Base-by-base conservation (phyloP, 1,140 invertebrate genomes). In the Heliconius nattereri region DNA sequence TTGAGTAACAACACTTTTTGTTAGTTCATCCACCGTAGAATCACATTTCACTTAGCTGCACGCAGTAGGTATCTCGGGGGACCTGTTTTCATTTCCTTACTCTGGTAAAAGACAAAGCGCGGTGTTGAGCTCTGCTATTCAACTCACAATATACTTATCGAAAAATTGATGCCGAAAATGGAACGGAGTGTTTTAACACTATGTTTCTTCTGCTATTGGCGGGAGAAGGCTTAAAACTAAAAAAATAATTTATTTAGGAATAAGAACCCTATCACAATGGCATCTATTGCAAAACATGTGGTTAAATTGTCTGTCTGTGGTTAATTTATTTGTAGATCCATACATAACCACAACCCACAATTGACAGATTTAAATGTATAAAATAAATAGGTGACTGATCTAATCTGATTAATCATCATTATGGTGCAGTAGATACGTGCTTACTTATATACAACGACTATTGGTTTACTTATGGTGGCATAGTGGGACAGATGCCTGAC, bases 341-440 rank as follows among this genome's bases (percentile, higher is more conserved):
- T 52, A 20, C 70, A 66, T 23, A n/a, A 16, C n/a, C 45, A 57
- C 71, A 26, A n/a, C 19, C 26, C 26, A 20, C 11, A 76, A 57
- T 71, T 73, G 71, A 54, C 52, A 75, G 49, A 20, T 72, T 72
- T 35, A 71, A 37, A 37, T 72, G 32, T n/a, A n/a, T 72, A 72
- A 35, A 23, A 72, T n/a, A 37, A 11, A 72, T 37, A 35, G 29
- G 16, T 32, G 26, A 16, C 2, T 29, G 71, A 72, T 26, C 26
- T 66, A 66, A 66, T 66, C n/a, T 29, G 8, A 66, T 66, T 26
- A 60, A 29, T 66, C 8, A 71, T 6, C 29, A n/a, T 19, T 52
- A 20, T 26, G 23, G 40, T 11, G 0, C 13, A 66, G 26, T 66
- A 11, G 60, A 13, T 13, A 66, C 1, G 23, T 66, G 23, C 20